Evolutionary conservation across 2,888 invertebrate genomes (phyloP).

Genomic region (Cistogaster globosa): DNA sequence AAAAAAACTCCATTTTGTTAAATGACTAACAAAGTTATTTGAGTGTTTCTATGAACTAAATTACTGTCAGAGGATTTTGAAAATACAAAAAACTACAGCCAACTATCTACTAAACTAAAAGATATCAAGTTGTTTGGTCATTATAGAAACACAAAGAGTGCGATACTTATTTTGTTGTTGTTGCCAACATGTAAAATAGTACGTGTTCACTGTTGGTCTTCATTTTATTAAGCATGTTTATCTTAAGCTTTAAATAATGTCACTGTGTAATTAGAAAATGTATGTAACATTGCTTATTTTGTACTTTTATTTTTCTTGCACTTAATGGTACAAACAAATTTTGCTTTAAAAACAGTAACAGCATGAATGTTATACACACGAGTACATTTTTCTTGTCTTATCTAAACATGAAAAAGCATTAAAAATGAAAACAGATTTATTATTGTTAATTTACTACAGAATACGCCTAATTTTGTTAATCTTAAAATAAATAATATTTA

Average conservation of each 20-base stretch:
- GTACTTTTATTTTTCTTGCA: conserved; percentile 26
- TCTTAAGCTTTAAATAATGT: conserved; percentile 64
- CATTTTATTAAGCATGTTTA: conserved; percentile 50
- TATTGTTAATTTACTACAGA: not conserved
- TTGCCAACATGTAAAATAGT: not conserved
- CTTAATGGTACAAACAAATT: conserved; percentile 20
- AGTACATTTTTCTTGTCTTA: too few species aligned
- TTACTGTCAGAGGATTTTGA: conserved; percentile 8
- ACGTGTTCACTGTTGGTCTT: conserved; percentile 32
- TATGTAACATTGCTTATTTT: conserved; percentile 24
- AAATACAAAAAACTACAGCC: not conserved
- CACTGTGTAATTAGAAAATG: conserved; percentile 68
- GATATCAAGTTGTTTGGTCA: conserved; percentile 23
- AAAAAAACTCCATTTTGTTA: too few species aligned
- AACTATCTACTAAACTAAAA: not conserved
- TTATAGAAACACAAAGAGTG: conserved; percentile 24
- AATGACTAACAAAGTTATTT: not conserved
- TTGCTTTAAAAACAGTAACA: not conserved
- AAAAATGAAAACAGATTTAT: not conserved
- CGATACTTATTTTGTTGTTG: not conserved
- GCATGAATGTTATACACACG: too few species aligned
- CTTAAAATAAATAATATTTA: conserved; percentile 28
- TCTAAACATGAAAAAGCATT: not conserved
- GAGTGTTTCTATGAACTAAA: conserved; percentile 13
- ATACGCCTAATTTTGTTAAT: conserved; percentile 11